Evolutionary conservation across 2,888 invertebrate genomes (phyloP), one percentile per base, ranked within the genome.

Genomic region (Epirrhoe alternata): DNA sequence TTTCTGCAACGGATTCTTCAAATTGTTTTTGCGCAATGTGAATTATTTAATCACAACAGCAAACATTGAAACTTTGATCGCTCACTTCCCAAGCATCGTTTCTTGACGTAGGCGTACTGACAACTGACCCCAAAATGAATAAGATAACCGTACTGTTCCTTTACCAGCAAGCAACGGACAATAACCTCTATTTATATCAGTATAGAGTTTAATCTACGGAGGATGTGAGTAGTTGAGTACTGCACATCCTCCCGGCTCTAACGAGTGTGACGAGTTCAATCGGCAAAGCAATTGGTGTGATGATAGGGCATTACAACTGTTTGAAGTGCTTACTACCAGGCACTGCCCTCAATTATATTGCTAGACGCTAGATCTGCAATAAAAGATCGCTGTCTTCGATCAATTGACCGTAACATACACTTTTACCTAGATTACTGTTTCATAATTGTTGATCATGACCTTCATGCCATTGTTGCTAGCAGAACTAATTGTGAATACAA

Each of bases 121-220:
- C 76, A 74, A 74, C 71, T 80, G 81, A 80, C 84, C 84, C 77
- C 77, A 82, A 81, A 79, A 77, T 74, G 57, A 79, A 83, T 78
- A 73, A 82, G 82, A 84, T 81, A 83, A 85, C 68, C 69, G 75
- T 56, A 61, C 68, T 75, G 74, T 80, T 80, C 79, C 78, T 67
- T 72, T 74, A 66, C 64, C 62, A 42, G 35, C 8, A 6, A 2
- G 60, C 61, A 55, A 33, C 10, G 57, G 14, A 64, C 57, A 61
- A 54, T 61, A 61, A 61, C 57, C 57, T 45, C 16, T 68, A 49
- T 61, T 30, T 8, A 38, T 54, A 51, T 33, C 17, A 5, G 0
- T 6, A 50, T 51, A 68, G 61, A 58, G 61, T 45, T 58, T 50
- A 64, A n/a, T 61, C 51, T 42, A 52, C n/a, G 14, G 33, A 51